Evolutionary conservation across 92 coral and sea anemone species (phyloP).

Genomic region (Phenganax stokvisi): DNA sequence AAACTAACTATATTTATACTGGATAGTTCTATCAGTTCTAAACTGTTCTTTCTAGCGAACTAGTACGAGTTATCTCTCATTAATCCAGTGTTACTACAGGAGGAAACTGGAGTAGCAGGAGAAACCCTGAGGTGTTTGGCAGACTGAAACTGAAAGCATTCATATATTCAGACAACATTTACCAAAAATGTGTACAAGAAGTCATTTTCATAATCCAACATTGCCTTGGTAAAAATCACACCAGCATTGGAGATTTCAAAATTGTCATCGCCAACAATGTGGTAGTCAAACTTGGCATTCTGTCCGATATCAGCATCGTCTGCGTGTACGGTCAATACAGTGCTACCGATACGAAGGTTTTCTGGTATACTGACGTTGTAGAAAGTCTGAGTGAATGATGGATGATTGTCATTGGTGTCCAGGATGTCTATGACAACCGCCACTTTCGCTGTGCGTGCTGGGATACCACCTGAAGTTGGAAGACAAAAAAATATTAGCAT

Average conservation of each 20-base stretch:
- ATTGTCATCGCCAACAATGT: conserved; percentile 32
- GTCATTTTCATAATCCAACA: conserved; percentile 61
- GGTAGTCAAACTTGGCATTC: conserved; percentile 40
- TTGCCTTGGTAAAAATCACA: conserved; percentile 42
- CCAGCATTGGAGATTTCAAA: conserved; percentile 52
- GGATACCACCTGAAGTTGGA: conserved; percentile 22
- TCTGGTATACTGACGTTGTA: conserved; percentile 23
- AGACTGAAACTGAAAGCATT: too few relatives aligned
- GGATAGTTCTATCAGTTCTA: too few relatives aligned
- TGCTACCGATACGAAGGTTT: conserved; percentile 23
- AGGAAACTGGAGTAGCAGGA: too few relatives aligned
- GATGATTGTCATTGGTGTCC: conserved; percentile 21
- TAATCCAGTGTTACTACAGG: too few relatives aligned
- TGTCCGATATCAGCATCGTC: conserved; percentile 29
- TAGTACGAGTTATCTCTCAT: too few relatives aligned
- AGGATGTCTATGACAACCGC: conserved; percentile 24
- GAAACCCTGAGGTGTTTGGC: too few relatives aligned
- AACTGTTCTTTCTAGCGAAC: too few relatives aligned
- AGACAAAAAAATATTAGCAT: neutral
- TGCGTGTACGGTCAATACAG: conserved; percentile 31
- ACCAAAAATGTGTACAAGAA: conserved; percentile 56
- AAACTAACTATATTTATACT: neutral
- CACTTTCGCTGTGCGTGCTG: conserved; percentile 18
- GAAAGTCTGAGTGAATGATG: neutral
- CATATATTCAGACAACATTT: neutral